These are phyloP conservation scores for Sebastes baramenuke DNA, from an alignment of 2,797 vertebrate species.

Conservation along the genomic window DNA sequence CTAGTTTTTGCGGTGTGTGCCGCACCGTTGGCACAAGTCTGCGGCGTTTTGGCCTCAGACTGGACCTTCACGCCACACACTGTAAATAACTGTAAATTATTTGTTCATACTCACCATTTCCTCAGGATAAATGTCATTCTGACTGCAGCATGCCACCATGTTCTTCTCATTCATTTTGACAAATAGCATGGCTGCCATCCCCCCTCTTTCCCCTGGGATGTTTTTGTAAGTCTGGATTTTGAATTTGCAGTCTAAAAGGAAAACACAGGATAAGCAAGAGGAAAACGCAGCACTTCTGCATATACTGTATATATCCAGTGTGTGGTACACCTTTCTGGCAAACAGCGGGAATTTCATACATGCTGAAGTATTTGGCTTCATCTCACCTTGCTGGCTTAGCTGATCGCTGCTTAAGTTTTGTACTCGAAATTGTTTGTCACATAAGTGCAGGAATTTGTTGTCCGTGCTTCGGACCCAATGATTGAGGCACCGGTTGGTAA, in stretches of 20 bases:
- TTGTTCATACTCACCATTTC: conserved; percentile 47
- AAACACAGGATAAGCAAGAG: not conserved
- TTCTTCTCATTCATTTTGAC: not conserved
- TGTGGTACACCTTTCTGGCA: not conserved
- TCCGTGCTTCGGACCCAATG: not conserved
- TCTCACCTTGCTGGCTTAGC: not conserved
- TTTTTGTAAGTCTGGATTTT: not conserved
- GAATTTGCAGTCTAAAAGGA: conserved; percentile 40
- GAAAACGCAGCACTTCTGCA: not conserved
- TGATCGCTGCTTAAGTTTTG: accelerated
- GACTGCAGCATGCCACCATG: conserved; percentile 33
- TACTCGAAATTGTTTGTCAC: not conserved
- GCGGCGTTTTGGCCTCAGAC: not conserved
- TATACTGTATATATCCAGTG: not conserved
- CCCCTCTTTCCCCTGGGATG: accelerated
- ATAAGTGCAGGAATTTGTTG: conserved; percentile 31
- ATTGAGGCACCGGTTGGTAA: accelerated
- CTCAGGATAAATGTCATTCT: not conserved
- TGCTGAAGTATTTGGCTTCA: too few species aligned
- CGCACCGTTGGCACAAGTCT: too few species aligned
- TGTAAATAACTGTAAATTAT: too few species aligned
- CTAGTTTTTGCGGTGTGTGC: too few species aligned
- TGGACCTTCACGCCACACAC: not conserved
- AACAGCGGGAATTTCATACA: not conserved
- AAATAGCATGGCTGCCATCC: conserved; percentile 33